Percentiles rank a stretch among this genome's conserved stretches.
phyloP scores from a whole-genome alignment of 2,888 invertebrate genomes.

The Serripes groenlandicus region DNA sequence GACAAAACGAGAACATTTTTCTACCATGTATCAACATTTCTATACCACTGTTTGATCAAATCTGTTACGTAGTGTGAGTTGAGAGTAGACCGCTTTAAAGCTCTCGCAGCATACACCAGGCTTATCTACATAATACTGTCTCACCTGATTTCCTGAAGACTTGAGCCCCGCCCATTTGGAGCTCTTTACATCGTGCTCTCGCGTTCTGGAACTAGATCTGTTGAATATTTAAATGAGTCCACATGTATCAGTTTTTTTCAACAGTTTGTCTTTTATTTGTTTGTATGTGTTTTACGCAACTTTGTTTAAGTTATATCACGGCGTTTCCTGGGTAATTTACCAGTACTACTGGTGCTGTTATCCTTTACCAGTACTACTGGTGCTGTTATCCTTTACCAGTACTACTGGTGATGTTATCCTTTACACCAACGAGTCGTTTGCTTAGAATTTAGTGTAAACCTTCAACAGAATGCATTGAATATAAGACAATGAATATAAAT shows the following conservation, averaged over 20 bases:
- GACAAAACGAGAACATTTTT: too few relatives aligned
- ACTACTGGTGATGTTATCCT: too few relatives aligned
- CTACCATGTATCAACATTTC: neutral
- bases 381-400: too few relatives aligned
- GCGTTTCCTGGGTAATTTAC: too few relatives aligned
- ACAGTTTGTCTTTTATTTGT: neutral
- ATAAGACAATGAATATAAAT: too few relatives aligned
- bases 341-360: too few relatives aligned
- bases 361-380: too few relatives aligned
- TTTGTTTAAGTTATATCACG: too few relatives aligned
- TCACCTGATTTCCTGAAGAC: neutral
- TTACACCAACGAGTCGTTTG: too few relatives aligned
- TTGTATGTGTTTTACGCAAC: neutral
- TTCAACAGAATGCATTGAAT: too few relatives aligned
- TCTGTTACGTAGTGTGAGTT: neutral
- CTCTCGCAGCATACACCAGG: neutral
- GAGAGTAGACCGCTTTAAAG: neutral
- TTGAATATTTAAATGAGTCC: neutral
- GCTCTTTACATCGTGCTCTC: conserved; percentile 97
- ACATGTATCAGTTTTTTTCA: neutral
- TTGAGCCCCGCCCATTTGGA: too few relatives aligned
- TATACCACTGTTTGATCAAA: neutral
- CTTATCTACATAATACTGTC: neutral
- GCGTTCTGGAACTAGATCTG: conserved; percentile 97
- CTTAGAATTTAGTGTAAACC: neutral